Conservation (phyloP, 2,797 vertebrate species). For the Menidia menidia region DNA sequence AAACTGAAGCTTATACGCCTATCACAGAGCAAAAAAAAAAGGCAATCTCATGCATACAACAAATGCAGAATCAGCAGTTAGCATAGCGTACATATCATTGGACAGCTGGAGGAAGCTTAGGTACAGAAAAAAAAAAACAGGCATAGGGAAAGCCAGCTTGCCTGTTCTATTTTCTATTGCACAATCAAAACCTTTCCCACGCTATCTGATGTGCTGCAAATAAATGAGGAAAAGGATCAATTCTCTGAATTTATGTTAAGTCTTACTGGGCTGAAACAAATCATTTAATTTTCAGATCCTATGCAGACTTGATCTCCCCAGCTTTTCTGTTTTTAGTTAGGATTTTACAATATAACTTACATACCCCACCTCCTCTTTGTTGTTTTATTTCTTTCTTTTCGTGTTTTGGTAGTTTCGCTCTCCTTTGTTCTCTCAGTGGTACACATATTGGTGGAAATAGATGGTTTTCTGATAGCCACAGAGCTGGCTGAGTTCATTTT, state of each 20-base stretch:
- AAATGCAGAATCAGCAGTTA: not conserved
- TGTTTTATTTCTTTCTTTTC: no score
- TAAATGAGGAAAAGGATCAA: not conserved
- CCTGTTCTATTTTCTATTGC: no score
- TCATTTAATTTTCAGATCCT: not conserved
- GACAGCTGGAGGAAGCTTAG: not conserved
- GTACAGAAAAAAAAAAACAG: not conserved
- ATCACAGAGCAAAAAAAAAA: not conserved
- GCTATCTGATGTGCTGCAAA: not conserved
- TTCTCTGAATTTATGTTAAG: not conserved
- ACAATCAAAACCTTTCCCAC: not conserved
- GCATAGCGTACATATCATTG: not conserved
- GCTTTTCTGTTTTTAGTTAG: not conserved
- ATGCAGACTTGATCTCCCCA: not conserved
- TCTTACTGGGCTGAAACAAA: not conserved
- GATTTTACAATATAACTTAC: not conserved
- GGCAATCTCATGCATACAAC: not conserved
- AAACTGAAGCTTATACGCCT: not conserved
- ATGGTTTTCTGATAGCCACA: conserved; percentile 17
- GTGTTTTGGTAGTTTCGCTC: no score
- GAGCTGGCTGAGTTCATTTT: conserved; percentile 19
- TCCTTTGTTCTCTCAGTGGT: not conserved
- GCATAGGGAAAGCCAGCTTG: not conserved
- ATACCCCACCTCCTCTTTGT: no score
- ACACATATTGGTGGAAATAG: conserved; percentile 23